Evolutionary conservation across 92 coral and sea anemone species (phyloP).

Genomic region (Heteractis magnifica): DNA sequence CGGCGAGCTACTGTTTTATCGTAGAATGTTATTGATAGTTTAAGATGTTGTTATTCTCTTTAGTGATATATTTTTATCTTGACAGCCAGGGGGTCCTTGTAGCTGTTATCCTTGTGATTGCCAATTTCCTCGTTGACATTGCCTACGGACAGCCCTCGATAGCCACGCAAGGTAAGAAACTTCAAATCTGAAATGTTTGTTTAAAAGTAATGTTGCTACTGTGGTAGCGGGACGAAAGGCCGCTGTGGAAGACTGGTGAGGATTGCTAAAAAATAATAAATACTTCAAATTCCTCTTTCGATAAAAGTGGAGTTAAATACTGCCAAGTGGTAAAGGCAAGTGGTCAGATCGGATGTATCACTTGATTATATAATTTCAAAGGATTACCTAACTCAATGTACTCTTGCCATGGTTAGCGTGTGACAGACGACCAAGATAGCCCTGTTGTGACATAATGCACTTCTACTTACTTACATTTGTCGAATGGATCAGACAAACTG

Average conservation of each 20-base stretch:
- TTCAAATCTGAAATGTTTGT: neutral
- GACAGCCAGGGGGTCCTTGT: conserved; percentile 55
- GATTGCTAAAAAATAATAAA: neutral
- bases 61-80: conserved; percentile 15
- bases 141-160: conserved; percentile 36
- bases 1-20: neutral
- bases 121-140: conserved; percentile 30
- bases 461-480: neutral
- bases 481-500: neutral
- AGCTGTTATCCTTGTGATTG: conserved; percentile 36
- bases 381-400: neutral
- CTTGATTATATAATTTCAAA: neutral
- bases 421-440: neutral
- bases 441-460: neutral
- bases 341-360: neutral
- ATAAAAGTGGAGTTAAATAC: neutral
- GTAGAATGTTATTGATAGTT: neutral
- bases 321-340: neutral
- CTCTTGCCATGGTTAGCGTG: neutral
- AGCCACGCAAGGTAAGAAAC: neutral
- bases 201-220: neutral
- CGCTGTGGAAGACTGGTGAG: neutral
- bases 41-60: conserved; percentile 9
- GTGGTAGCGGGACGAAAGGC: too few relatives aligned
- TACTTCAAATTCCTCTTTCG: neutral